Percentiles rank a stretch among this genome's conserved stretches.
Evolutionary conservation across 2,797 vertebrate species (phyloP).

Genomic region (Monodelphis domestica): DNA sequence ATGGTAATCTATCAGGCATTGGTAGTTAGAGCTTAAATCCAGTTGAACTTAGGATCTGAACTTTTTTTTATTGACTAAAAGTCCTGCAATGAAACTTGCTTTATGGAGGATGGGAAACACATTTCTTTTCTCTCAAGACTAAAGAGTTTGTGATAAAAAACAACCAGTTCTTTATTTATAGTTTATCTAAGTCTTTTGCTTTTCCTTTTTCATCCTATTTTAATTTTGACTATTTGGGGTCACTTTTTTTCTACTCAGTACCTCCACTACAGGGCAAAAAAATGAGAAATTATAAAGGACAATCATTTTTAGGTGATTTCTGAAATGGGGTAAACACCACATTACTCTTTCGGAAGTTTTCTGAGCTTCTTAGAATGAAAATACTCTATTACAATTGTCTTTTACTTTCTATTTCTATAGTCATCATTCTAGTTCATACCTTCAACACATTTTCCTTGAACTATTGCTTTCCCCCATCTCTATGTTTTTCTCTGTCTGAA

Average conservation of each 20-base stretch:
- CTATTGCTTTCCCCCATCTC: slow-evolving; percentile 33
- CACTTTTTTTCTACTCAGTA: slow-evolving; percentile 12
- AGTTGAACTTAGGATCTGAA: slow-evolving; percentile 2
- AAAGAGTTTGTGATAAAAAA: slow-evolving; percentile 6
- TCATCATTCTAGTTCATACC: not conserved
- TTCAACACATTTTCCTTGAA: not conserved
- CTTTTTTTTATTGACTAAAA: slow-evolving; percentile 26
- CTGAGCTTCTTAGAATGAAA: slow-evolving; percentile 5
- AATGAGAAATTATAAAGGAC: slow-evolving; percentile 14
- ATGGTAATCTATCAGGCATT: not conserved
- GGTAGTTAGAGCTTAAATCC: not conserved
- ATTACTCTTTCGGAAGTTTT: slow-evolving; percentile 6
- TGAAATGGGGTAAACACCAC: not conserved
- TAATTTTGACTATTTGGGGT: slow-evolving; percentile 29
- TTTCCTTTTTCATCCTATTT: slow-evolving; percentile 18
- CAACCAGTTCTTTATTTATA: slow-evolving; percentile 51
- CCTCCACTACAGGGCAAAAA: slow-evolving; percentile 28
- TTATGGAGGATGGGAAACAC: slow-evolving; percentile 31
- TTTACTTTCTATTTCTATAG: slow-evolving; percentile 16
- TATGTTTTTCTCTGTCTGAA: not conserved
- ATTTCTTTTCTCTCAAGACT: slow-evolving; percentile 13
- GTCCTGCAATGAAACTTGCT: slow-evolving; percentile 1
- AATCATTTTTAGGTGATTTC: slow-evolving; percentile 33
- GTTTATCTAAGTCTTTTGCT: not conserved
- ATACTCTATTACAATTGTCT: not conserved